These are phyloP conservation scores for Drosophila tsacasi DNA, from an alignment of 1,140 invertebrate species.

Conservation along the genomic window DNA sequence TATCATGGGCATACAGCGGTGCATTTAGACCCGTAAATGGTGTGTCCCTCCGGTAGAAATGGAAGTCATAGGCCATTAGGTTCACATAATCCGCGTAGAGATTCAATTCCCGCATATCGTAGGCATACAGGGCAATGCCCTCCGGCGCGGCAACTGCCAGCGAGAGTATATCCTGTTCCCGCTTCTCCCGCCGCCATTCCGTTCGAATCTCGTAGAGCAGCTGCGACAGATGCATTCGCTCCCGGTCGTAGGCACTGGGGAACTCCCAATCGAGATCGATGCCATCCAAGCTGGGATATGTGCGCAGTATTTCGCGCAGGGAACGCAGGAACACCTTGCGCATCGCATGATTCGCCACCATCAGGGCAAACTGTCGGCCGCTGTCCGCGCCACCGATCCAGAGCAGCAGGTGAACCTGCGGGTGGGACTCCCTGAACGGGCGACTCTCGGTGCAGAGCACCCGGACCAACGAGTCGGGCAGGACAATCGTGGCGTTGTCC, in stretches of 20 bases:
- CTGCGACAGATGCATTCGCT: constrained; percentile 90
- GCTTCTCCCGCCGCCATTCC: constrained; percentile 87
- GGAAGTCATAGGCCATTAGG: constrained; percentile 96
- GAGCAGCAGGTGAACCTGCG: constrained; percentile 91
- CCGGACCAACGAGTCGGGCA: constrained; percentile 84
- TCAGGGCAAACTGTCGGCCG: constrained; percentile 89
- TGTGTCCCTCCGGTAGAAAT: constrained; percentile 90
- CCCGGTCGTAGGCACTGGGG: constrained; percentile 88
- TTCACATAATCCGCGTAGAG: constrained; percentile 94
- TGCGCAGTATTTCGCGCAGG: constrained; percentile 87
- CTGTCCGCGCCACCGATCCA: constrained; percentile 89
- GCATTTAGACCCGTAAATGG: constrained; percentile 93
- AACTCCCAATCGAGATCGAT: constrained; percentile 96
- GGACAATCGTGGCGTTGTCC: constrained; percentile 87
- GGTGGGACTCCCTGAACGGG: constrained; percentile 88
- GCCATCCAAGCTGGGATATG: constrained; percentile 90
- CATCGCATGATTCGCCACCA: constrained; percentile 89
- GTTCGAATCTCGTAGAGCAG: constrained; percentile 89
- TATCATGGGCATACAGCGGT: constrained; percentile 88
- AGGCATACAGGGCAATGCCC: constrained; percentile 90
- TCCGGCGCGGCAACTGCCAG: constrained; percentile 91
- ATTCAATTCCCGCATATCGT: constrained; percentile 91
- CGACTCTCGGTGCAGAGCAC: constrained; percentile 86
- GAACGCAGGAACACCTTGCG: constrained; percentile 91
- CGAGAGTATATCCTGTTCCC: constrained; percentile 87